phyloP scores from a whole-genome alignment of 2,888 invertebrate species.

The Apomyelois bistriatella region DNA sequence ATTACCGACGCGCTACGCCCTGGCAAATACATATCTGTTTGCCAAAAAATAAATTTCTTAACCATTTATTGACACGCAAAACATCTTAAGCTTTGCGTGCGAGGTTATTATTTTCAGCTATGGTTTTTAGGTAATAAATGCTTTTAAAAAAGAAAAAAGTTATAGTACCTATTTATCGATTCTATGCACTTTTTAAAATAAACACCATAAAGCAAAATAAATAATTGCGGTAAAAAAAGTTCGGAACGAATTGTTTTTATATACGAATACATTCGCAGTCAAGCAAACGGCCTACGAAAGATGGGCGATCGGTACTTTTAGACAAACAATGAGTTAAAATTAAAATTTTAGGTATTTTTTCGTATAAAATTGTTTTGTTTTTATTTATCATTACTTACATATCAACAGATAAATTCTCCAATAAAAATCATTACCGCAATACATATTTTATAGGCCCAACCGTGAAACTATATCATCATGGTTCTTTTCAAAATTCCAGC shows the following conservation, averaged over 20 bases:
- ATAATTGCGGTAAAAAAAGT: background rate
- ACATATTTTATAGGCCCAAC: too few relatives aligned
- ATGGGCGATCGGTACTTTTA: too few relatives aligned
- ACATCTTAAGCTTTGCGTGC: slow-evolving; percentile 61
- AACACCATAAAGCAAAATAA: slow-evolving; percentile 22
- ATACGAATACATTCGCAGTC: too few relatives aligned
- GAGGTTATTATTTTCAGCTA: slow-evolving; percentile 57
- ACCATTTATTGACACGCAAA: slow-evolving; percentile 71
- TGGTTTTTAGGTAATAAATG: slow-evolving; percentile 49
- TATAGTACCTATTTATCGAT: slow-evolving; percentile 32
- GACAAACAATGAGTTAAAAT: too few relatives aligned
- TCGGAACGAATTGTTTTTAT: too few relatives aligned
- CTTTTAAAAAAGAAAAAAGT: slow-evolving; percentile 28
- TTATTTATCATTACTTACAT: too few relatives aligned
- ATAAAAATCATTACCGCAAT: too few relatives aligned
- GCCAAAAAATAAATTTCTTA: slow-evolving; percentile 61
- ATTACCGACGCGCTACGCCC: slow-evolving; percentile 64
- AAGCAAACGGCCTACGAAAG: too few relatives aligned
- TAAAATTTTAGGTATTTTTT: too few relatives aligned
- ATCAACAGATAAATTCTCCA: too few relatives aligned
- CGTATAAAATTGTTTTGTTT: too few relatives aligned
- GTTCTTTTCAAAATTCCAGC: background rate
- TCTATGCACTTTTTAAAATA: slow-evolving; percentile 39
- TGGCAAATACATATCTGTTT: slow-evolving; percentile 56
- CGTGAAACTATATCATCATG: too few relatives aligned